A percentile compares a stretch with the other conserved stretches of the same genome.
Conservation (phyloP, 2,113 vertebrate species). For the Eublepharis macularius region DNA sequence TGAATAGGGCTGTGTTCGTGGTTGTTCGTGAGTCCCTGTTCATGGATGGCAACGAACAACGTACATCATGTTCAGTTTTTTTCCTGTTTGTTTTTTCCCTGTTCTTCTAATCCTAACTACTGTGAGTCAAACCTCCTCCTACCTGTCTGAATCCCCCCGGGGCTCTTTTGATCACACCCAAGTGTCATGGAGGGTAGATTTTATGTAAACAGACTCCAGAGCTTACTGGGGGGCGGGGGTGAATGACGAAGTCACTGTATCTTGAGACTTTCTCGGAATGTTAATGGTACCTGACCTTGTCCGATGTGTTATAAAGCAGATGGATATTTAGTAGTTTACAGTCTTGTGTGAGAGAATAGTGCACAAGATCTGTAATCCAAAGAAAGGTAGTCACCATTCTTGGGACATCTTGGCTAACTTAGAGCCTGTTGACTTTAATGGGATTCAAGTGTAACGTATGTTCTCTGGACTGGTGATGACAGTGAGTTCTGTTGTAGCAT, state of each 20-base stretch:
- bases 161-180: not conserved
- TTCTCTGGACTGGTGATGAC: not conserved
- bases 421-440: not conserved
- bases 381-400: not conserved
- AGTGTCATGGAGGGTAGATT: not conserved
- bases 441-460: not conserved
- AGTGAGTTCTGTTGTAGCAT: not conserved
- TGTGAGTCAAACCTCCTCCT: not conserved
- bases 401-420: not conserved
- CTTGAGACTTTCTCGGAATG: not conserved
- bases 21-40: no score
- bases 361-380: not conserved
- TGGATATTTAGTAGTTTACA: not conserved
- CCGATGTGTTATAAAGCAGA: not conserved
- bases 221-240: no score
- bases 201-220: not conserved
- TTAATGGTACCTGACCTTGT: not conserved
- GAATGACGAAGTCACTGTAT: not conserved
- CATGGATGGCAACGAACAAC: no score
- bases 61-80: no score
- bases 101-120: not conserved
- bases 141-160: no score
- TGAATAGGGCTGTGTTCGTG: no score
- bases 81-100: no score
- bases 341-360: not conserved